A percentile compares a stretch with the other conserved stretches of the same genome.
Conservation (phyloP, 2,113 vertebrate genomes). For the Melospiza melodia region DNA sequence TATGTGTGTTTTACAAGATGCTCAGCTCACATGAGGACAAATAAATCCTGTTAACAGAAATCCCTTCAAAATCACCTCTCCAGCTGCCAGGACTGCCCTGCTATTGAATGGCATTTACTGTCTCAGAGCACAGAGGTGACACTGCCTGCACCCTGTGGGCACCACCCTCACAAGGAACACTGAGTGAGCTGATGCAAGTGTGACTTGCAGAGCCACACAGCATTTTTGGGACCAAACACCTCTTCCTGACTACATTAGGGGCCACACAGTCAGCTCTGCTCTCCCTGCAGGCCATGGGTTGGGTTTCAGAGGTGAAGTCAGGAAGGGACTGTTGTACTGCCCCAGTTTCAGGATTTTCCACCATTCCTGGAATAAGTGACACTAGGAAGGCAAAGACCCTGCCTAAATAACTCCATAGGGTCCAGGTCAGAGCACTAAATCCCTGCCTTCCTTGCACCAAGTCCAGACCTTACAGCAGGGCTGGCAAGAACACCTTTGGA, state of each 20-base stretch:
- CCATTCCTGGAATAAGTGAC: not conserved
- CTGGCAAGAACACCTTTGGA: not conserved
- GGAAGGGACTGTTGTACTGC: not conserved
- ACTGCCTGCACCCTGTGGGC: not conserved
- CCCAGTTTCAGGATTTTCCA: not conserved
- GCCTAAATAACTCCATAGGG: not conserved
- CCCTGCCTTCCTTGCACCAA: not conserved
- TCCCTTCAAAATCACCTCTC: not conserved
- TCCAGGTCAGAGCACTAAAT: not conserved
- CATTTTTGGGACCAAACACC: not conserved
- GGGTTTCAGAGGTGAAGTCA: not conserved
- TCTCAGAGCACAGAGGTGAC: not conserved
- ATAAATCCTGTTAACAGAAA: not conserved
- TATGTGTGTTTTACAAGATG: fast-evolving
- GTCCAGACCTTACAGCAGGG: not conserved
- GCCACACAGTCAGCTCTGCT: not conserved
- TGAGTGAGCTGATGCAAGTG: not conserved
- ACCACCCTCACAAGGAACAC: not conserved
- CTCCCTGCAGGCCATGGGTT: not conserved
- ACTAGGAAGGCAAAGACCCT: not conserved
- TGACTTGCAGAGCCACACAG: not conserved
- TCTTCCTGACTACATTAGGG: not conserved
- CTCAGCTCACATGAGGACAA: not conserved
- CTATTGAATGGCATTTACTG: not conserved
- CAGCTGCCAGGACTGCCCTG: not conserved